Base-by-base conservation (phyloP, 37 sponge, comb jelly and placozoan genomes). In the Ephydatia muelleri region DNA sequence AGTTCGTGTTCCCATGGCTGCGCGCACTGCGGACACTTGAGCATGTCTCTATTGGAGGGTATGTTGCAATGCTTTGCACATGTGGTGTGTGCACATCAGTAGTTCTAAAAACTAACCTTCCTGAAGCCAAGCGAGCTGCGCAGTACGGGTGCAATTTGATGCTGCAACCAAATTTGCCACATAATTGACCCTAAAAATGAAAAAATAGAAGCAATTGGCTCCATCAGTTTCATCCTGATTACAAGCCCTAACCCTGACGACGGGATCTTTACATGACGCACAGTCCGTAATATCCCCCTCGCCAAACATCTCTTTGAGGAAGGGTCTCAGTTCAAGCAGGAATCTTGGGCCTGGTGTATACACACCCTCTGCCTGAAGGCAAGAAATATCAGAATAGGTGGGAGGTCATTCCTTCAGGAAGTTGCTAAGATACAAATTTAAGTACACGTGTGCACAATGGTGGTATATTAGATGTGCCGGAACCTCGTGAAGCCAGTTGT, bases 321-420 rank as follows among this genome's bases (percentile, higher is more conserved):
- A 86, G 8, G 91, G 91, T 49, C 87, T 74, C 68, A 91, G 48
- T 73, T 91, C 91, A 25, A 91, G 87, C 48, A 91, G 70, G 49
- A 86, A 86, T 23, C 87, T 40, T 37, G 87, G 87, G 19, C 91
- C 91, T 65, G 91, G 78, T 0, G 78, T 40, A 27, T 65, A 75
- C 38, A 70, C 68, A 4, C 90, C 90, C 2, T 26, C 37, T 1
- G 49, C 21, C 87, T 87, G 35, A 0, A 68, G 37, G 49, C 4
- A 34, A 79, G 16, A 77, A n/a, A 77, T 22, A 27, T 5, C 49
- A 16, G 21, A 9, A 26, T 0, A 28, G 27, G 38, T 19, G 25
- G 1, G 0, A 21, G 38, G 35, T 3, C 38, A 22, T 37, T 2
- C 76, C 14, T 2, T 23, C 23, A 5, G 6, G 5, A 34, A 30